Evolutionary conservation across 2,113 vertebrate genomes (phyloP), one percentile per base, ranked within the genome.

Genomic region (Monarcha castaneiventris): DNA sequence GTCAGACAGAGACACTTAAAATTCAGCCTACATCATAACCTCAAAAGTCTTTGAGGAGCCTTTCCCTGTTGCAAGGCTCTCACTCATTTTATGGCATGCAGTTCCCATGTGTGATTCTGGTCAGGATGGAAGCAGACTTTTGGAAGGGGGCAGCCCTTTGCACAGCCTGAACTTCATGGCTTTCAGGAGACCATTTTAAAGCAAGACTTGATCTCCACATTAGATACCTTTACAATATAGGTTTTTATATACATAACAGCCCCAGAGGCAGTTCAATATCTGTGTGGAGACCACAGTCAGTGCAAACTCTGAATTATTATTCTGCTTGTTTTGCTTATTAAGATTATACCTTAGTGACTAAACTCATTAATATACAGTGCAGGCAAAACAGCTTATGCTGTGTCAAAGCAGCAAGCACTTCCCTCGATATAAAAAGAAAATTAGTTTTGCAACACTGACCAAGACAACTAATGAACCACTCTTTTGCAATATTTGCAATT

Each of bases 321-420:
- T 91, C 73, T 82, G 19, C 19, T 76, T 79, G 44, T 85, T 94
- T 94, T 87, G 48, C 61, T 77, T 96, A 95, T 94, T 94, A 93
- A 93, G 63, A 89, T 95, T 94, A 95, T 92, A 96, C 90, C 63
- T 97, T 96, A 88, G 95, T 97, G 96, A 93, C 80, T 91, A 87
- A 96, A 90, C 37, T 94, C 78, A 84, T 97, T 90, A 90, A 51
- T 74, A 49, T 63, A 89, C 62, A 71, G 25, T 73, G 20, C 74
- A 95, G 85, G 56, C 67, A 93, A 95, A 94, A 87, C 11, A 93
- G 54, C 59, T 89, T 95, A 64, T 71, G 61, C 73, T 87, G 37
- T 89, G 90, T 84, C 83, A 94, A 87, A 95, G 77, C 32, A 84
- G 23, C 0, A 1, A 93, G 72, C 49, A 44, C 72, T 85, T 85